phyloP scores from a whole-genome alignment of 2,113 vertebrate genomes.

The Pionites leucogaster region DNA sequence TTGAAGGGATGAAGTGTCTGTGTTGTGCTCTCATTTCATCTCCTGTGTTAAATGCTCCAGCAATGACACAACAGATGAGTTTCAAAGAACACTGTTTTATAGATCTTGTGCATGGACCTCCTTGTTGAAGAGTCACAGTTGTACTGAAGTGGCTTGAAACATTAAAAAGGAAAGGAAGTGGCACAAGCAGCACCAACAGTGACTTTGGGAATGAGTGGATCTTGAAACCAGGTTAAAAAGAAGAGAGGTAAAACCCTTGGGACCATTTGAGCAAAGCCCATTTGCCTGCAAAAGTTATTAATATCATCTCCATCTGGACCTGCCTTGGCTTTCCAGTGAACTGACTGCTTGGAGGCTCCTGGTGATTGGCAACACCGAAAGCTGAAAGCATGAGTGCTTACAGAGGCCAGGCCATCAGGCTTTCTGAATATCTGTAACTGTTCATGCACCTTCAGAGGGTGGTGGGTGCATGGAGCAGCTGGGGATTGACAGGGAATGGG shows the following conservation, averaged over 20 bases:
- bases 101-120: not conserved
- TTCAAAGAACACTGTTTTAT: constrained; percentile 5
- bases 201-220: constrained; percentile 4
- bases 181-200: not conserved
- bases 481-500: not conserved
- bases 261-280: not conserved
- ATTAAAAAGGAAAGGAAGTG: not conserved
- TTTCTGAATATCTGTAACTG: not conserved
- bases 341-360: rapidly evolving
- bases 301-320: not conserved
- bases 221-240: not conserved
- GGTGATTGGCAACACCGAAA: not conserved
- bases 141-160: not conserved
- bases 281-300: not conserved
- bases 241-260: not conserved
- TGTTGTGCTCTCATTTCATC: constrained; percentile 43
- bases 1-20: constrained; percentile 4
- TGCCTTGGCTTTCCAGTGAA: not conserved
- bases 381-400: not conserved
- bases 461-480: not conserved
- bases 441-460: not conserved
- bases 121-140: not conserved
- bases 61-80: constrained; percentile 14
- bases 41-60: not conserved
- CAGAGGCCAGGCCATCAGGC: not conserved